phyloP scores from a whole-genome alignment of 2,888 invertebrate species.

The Chelonus formosanus region DNA sequence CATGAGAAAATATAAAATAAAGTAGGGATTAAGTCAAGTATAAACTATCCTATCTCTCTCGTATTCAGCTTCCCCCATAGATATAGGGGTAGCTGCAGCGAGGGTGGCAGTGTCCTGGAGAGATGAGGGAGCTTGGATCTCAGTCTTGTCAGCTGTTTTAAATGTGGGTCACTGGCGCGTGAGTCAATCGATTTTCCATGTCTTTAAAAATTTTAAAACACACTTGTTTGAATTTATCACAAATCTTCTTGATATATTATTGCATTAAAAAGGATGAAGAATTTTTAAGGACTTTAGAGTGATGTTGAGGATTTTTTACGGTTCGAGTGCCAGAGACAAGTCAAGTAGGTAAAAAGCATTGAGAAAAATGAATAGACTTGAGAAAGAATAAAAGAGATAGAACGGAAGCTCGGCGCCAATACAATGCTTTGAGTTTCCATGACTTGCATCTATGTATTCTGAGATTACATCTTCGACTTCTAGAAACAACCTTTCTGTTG shows the following conservation, averaged over 20 bases:
- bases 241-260: background rate
- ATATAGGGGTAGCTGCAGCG: slow-evolving; percentile 13
- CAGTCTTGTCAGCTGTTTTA: slow-evolving; percentile 55
- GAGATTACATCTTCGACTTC: slow-evolving; percentile 7
- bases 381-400: slow-evolving; percentile 37
- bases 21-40: slow-evolving; percentile 21
- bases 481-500: slow-evolving; percentile 19
- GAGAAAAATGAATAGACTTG: slow-evolving; percentile 33
- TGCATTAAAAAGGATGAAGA: background rate
- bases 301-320: background rate
- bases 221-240: background rate
- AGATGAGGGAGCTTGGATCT: slow-evolving; percentile 8
- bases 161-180: slow-evolving; percentile 53
- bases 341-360: slow-evolving; percentile 39
- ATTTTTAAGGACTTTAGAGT: background rate
- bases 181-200: slow-evolving; percentile 27
- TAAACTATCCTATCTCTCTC: slow-evolving; percentile 6
- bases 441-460: slow-evolving; percentile 58
- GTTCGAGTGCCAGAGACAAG: slow-evolving; percentile 6
- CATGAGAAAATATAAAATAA: background rate
- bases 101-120: slow-evolving; percentile 22
- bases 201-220: slow-evolving; percentile 3
- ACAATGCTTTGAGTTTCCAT: slow-evolving; percentile 54
- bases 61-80: slow-evolving; percentile 11
- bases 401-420: slow-evolving; percentile 63